These are phyloP conservation scores for Coluber constrictor DNA, from an alignment of 2,797 vertebrate species.

Conservation along the genomic window DNA sequence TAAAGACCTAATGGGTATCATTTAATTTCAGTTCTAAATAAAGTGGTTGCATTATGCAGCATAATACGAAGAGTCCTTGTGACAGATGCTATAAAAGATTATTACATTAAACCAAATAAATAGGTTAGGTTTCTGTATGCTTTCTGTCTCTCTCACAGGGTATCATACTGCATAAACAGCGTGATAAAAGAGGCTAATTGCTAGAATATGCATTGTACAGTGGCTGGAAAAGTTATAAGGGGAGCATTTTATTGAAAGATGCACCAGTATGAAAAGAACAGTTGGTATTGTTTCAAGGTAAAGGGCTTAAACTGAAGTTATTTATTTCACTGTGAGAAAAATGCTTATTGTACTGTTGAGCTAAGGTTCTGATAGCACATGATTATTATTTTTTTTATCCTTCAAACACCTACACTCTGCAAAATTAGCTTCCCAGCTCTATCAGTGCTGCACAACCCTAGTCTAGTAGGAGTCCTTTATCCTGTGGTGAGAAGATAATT, in stretches of 20 bases:
- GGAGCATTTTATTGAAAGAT: slow-evolving; percentile 51
- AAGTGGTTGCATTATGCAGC: slow-evolving; percentile 50
- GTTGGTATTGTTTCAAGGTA: slow-evolving; percentile 37
- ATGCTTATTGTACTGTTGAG: slow-evolving; percentile 41
- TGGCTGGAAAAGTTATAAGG: slow-evolving; percentile 48
- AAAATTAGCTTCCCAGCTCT: slow-evolving; percentile 60
- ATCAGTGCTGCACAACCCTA: slow-evolving; percentile 55
- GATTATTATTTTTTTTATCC: slow-evolving; percentile 44
- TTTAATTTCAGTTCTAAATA: slow-evolving; percentile 59
- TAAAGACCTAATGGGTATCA: slow-evolving; percentile 55
- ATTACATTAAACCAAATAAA: slow-evolving; percentile 59
- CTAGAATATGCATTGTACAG: slow-evolving; percentile 53
- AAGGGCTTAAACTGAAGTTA: slow-evolving; percentile 52
- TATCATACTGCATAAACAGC: slow-evolving; percentile 57
- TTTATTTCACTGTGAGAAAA: slow-evolving; percentile 60
- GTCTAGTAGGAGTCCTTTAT: slow-evolving; percentile 62
- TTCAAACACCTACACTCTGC: slow-evolving; percentile 57
- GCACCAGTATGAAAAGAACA: slow-evolving; percentile 46
- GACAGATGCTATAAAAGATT: slow-evolving; percentile 61
- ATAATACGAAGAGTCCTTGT: slow-evolving; percentile 30
- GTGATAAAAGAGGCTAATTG: slow-evolving; percentile 54
- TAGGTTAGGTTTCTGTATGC: slow-evolving; percentile 35
- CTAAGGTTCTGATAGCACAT: slow-evolving; percentile 43
- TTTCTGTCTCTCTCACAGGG: slow-evolving; percentile 37
- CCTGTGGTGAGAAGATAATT: slow-evolving; percentile 70